Evolutionary conservation across 2,888 invertebrate genomes (phyloP), one percentile per base, ranked within the genome.

Genomic region (Leptinotarsa juncta): DNA sequence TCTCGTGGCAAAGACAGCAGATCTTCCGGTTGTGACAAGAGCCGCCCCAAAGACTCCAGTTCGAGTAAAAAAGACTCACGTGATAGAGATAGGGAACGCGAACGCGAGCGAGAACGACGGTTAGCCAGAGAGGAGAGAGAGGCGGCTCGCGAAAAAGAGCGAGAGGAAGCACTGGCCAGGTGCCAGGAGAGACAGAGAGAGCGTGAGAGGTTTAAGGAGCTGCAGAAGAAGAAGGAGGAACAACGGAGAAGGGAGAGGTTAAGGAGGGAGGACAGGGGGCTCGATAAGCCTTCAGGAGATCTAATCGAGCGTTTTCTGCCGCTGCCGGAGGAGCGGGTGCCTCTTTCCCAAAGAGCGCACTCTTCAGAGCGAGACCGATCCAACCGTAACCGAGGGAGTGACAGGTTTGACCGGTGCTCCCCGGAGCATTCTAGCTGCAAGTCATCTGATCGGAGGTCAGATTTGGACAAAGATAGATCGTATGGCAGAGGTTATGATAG

Each of bases 111-210:
- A 66, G 87, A 88, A 80, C 81, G 90, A 68, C 82, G 90, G 2
- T 84, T 89, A 5, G 89, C 90, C 32, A 83, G 91, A 16, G 91
- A 91, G 79, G 90, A 90, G 77, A 82, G 90, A 14, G 91, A 91
- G 82, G 90, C 90, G 1, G 91, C 90, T 0, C 85, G 92, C 50
- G 91, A 92, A 78, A 92, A 91, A 80, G 92, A 92, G 81, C 88
- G 92, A 1, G 90, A 91, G 79, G 95, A 95, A 79, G 90, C 91
- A 0, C 85, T 91, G 71, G 93, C 92, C 2, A 81, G 94, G 78
- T 93, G 93, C 70, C 91, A 94, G 72, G 90, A 90, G 77, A 86
- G 90, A 12, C 90, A 90, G 90, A 90, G 88, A 14, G 90, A 90
- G 79, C 84, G 90, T 0, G 90, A 90, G 75, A 85, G 89, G 42